Base-by-base conservation (phyloP, 2,888 invertebrate species). In the Rhagium mordax region DNA sequence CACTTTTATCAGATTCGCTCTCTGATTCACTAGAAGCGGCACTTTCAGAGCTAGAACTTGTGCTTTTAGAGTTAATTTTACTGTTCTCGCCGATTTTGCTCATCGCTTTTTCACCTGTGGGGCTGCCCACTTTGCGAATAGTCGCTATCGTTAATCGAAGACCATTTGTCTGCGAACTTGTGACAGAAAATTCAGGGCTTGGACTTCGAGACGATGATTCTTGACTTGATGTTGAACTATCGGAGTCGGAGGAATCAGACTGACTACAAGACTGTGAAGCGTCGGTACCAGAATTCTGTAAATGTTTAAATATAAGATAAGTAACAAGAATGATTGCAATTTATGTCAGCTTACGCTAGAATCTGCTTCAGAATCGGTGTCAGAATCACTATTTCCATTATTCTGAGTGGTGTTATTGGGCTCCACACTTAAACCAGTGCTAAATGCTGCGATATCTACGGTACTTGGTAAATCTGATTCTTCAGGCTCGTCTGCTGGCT, bases 391-490 rank as follows among this genome's bases (percentile, higher is more conserved):
- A 33, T 84, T 82, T 18, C 80, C 81, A 73, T 84, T 79, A 74
- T 79, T 77, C 60, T 80, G 77, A 70, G 82, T 75, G 68, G 78
- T 83, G 64, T 80, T 82, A 13, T 82, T 76, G 13, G 85, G 83
- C 75, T 85, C 84, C 57, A 85, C 84, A 75, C 77, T 85, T 53
- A 87, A 78, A 70, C 88, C 89, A 76, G 89, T 90, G 85, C 91
- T 92, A 83, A 92, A 91, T 72, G 92, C 92, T 81, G 91, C 91
- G 88, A 92, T 92, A 81, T 92, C 92, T 74, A 92, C 92, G 24
- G 92, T 92, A 27, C 92, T 92, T 13, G 92, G 92, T 80, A 92
- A 87, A 80, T 91, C 90, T 74, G 91, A 91, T 57, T 90, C 90
- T 84, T 92, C 92, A 13, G 91, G 91, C 86, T 92, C 92, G 84